A percentile compares a stretch with the other conserved stretches of the same genome.
phyloP scores from a whole-genome alignment of 2,888 invertebrate species.

The Notodonta dromedarius region DNA sequence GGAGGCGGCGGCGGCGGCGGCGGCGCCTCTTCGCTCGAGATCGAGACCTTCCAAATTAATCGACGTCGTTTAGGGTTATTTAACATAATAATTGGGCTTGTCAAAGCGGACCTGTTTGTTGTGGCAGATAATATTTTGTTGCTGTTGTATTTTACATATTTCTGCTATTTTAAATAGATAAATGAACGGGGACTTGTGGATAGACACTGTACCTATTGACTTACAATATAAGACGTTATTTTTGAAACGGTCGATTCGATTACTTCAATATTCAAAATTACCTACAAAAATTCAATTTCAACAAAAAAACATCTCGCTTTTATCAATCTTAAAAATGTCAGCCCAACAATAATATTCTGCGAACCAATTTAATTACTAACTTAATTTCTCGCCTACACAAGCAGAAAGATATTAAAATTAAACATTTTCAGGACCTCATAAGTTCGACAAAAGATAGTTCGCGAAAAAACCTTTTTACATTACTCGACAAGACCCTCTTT shows the following conservation, averaged over 20 bases:
- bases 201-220: no score
- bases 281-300: no score
- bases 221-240: no score
- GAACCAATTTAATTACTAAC: background rate
- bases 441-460: constrained; percentile 3
- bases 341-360: no score
- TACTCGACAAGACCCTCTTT: constrained; percentile 39
- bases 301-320: no score
- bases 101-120: constrained; percentile 3
- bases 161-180: background rate
- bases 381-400: background rate
- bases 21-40: background rate
- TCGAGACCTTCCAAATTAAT: constrained; percentile 34
- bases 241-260: no score
- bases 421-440: background rate
- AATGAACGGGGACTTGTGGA: no score
- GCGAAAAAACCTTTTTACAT: constrained; percentile 20
- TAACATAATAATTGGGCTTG: constrained; percentile 37
- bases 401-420: constrained; percentile 1
- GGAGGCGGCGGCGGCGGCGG: constrained; percentile 6
- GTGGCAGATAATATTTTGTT: background rate
- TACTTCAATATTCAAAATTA: no score
- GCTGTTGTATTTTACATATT: background rate
- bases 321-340: no score
- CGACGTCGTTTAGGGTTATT: constrained; percentile 36